Evolutionary conservation across 2,888 invertebrate genomes (phyloP).

Genomic region (Polydrusus pterygomalis): DNA sequence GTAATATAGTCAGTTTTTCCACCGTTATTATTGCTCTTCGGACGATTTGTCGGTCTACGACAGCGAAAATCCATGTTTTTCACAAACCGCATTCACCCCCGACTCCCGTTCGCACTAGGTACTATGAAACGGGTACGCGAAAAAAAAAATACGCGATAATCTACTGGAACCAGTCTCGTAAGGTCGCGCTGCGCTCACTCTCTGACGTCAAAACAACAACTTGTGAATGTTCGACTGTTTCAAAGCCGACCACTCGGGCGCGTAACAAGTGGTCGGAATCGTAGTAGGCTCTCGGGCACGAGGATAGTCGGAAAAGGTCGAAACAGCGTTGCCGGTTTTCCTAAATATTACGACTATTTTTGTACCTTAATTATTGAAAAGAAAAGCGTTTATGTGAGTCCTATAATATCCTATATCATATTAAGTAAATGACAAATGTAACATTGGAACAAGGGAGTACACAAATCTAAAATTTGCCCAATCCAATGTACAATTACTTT

Average conservation of each 20-base stretch:
- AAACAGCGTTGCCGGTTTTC: background rate
- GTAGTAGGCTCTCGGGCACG: slow-evolving; percentile 16
- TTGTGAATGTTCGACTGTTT: slow-evolving; percentile 13
- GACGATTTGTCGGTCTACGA: background rate
- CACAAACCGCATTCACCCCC: background rate
- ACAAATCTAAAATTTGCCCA: too few species aligned
- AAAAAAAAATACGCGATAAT: background rate
- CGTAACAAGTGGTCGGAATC: slow-evolving; percentile 25
- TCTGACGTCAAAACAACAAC: slow-evolving; percentile 13
- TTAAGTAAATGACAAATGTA: too few species aligned
- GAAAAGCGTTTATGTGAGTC: too few species aligned
- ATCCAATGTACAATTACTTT: too few species aligned
- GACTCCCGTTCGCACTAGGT: background rate
- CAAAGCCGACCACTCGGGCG: slow-evolving; percentile 11
- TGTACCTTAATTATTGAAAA: too few species aligned
- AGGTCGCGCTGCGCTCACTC: background rate
- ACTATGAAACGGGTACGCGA: background rate
- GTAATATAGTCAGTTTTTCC: background rate
- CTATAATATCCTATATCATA: too few species aligned
- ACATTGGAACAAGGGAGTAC: too few species aligned
- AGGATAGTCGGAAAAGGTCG: slow-evolving; percentile 16
- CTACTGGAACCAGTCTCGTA: too few species aligned
- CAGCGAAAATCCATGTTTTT: background rate
- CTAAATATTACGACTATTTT: background rate
- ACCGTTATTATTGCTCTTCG: background rate